Conservation (phyloP, 2,113 vertebrate genomes). For the Onychostoma macrolepis region DNA sequence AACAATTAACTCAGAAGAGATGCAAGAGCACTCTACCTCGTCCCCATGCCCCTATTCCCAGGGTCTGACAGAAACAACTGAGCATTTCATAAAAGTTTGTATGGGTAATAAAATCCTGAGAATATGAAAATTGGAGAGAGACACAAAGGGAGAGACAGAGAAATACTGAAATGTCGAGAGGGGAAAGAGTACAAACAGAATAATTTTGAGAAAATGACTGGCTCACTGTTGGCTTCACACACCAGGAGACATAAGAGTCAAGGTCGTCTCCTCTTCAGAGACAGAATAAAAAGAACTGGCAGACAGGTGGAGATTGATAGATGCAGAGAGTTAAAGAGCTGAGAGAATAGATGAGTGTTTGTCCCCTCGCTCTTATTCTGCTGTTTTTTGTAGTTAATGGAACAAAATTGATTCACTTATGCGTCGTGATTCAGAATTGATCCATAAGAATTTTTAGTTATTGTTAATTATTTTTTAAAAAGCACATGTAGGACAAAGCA, state of each 20-base stretch:
- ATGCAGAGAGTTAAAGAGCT: not conserved
- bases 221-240: not conserved
- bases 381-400: not conserved
- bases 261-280: not conserved
- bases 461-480: not conserved
- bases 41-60: constrained; percentile 12
- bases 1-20: constrained; percentile 39
- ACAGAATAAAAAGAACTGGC: not conserved
- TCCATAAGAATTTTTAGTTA: not conserved
- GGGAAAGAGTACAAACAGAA: not conserved
- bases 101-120: not conserved
- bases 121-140: constrained; percentile 5
- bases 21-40: constrained; percentile 22
- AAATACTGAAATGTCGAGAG: not conserved
- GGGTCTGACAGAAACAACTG: not conserved
- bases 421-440: not conserved
- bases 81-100: constrained; percentile 1
- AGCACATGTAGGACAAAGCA: not conserved
- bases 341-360: not conserved
- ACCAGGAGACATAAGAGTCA: not conserved
- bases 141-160: not conserved
- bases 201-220: not conserved
- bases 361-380: not conserved
- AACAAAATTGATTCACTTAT: too few species aligned
- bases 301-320: constrained; percentile 15